phyloP scores from a whole-genome alignment of 2,113 vertebrate species.

The Morphnarchus princeps region DNA sequence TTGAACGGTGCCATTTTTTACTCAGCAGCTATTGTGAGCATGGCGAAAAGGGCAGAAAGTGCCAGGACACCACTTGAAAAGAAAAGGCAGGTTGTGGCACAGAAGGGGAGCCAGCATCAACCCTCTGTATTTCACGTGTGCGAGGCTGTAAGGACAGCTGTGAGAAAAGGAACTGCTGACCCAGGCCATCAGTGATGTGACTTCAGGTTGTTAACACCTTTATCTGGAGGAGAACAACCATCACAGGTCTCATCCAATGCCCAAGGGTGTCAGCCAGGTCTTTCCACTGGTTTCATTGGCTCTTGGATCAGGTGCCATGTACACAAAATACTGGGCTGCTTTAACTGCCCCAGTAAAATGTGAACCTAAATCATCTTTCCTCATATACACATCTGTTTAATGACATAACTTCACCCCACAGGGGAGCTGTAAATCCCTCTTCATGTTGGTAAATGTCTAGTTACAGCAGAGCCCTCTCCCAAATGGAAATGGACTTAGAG shows the following conservation, averaged over 20 bases:
- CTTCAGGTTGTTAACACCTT: neutral
- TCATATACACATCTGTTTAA: neutral
- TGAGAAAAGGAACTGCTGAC: neutral
- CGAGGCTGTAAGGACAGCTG: neutral
- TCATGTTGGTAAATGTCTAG: neutral
- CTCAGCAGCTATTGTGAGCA: neutral
- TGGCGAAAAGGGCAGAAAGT: neutral
- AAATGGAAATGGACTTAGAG: neutral
- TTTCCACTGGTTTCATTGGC: neutral
- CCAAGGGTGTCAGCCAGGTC: neutral
- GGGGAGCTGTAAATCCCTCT: neutral
- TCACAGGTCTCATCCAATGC: neutral
- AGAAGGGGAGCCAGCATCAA: neutral
- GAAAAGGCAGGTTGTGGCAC: neutral
- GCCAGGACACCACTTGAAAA: neutral
- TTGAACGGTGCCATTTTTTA: neutral
- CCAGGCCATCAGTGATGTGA: neutral
- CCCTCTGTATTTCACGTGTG: slow-evolving; percentile 1
- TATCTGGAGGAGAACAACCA: neutral
- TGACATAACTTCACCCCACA: neutral
- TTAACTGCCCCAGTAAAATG: neutral
- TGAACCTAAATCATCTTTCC: neutral
- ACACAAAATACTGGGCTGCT: neutral
- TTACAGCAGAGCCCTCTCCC: neutral
- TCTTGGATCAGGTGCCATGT: neutral